These are phyloP conservation scores for Chrysolina oricalcia DNA, from an alignment of 2,888 invertebrate genomes.

Conservation along the genomic window DNA sequence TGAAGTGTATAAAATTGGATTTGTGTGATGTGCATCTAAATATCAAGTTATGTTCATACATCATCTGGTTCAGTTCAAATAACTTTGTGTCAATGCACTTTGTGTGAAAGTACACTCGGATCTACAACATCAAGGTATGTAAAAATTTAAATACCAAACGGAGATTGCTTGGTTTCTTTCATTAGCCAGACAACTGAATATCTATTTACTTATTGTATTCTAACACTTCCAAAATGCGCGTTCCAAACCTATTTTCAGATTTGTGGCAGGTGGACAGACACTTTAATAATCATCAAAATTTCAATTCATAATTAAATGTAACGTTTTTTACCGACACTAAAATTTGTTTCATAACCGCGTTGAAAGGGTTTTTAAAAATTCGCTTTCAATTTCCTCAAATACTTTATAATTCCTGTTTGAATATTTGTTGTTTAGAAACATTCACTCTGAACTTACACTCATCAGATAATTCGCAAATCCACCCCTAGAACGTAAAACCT, in stretches of 20 bases:
- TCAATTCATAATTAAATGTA: no score
- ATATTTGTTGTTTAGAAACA: not conserved
- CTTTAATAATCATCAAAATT: no score
- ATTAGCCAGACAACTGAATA: not conserved
- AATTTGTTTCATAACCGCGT: no score
- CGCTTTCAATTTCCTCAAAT: no score
- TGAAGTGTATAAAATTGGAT: not conserved
- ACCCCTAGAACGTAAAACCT: constrained; percentile 33
- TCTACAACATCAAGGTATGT: constrained; percentile 39
- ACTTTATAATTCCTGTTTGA: no score
- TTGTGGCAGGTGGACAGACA: no score
- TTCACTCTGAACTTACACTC: not conserved
- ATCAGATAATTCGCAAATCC: not conserved
- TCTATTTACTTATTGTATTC: not conserved
- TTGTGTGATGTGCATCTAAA: constrained; percentile 20
- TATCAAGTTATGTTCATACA: constrained; percentile 18
- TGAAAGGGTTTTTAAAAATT: no score
- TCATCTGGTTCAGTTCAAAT: constrained; percentile 16
- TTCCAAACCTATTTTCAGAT: no score
- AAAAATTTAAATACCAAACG: constrained; percentile 47
- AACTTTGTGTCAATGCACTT: constrained; percentile 52
- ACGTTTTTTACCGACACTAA: no score
- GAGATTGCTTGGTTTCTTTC: constrained; percentile 9
- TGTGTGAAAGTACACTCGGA: constrained; percentile 53
- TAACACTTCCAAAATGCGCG: not conserved